Base-by-base conservation (phyloP, 2,888 invertebrate genomes). In the Chalcis sispes region DNA sequence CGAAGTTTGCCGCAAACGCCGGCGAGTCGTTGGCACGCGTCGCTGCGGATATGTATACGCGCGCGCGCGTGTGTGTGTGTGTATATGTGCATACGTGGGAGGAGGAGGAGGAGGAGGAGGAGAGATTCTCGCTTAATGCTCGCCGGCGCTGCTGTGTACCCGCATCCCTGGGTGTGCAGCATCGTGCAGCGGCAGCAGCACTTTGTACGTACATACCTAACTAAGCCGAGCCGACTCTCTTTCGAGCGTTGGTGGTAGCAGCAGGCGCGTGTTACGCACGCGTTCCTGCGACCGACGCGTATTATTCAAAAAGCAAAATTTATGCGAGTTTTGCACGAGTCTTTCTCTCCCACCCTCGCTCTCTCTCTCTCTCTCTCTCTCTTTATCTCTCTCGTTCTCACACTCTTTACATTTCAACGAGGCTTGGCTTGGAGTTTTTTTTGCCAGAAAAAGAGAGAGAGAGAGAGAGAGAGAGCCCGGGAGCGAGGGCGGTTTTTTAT, bases 1-100 rank as follows among this genome's bases (percentile, higher is more conserved):
- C 75, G 64, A 75, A 75, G 48, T 70, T 64, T 48, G 29, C 70
- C 70, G 58, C 75, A 70, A 75, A 75, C 59, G 58, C n/a, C 70
- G 56, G 20, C 70, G 50, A 52, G 52, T 32, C n/a, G 27, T n/a
- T 56, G 54, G 71, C 64, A 72, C 71, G 71, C 64, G 62, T 36
- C 32, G 13, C 50, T 40, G 61, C 18, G 18, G 70, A 61, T 69
- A 58, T 67, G 42, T 50, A 23, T 64, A 20, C 42, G 62, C 54
- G 42, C n/a, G 46, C 56, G 54, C 50, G 42, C 42, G 8, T 36
- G 5, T 36, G 10, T 4, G 36, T 36, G 10, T 36, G 10, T 10
- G 10, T 36, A 36, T 36, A 36, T 10, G 10, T 36, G 10, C 10
- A 36, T 10, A 36, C 48, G 48, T 13, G 5, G 48, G 15, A n/a